Base-by-base conservation (phyloP, 1,140 invertebrate species). In the Drosophila truncata region DNA sequence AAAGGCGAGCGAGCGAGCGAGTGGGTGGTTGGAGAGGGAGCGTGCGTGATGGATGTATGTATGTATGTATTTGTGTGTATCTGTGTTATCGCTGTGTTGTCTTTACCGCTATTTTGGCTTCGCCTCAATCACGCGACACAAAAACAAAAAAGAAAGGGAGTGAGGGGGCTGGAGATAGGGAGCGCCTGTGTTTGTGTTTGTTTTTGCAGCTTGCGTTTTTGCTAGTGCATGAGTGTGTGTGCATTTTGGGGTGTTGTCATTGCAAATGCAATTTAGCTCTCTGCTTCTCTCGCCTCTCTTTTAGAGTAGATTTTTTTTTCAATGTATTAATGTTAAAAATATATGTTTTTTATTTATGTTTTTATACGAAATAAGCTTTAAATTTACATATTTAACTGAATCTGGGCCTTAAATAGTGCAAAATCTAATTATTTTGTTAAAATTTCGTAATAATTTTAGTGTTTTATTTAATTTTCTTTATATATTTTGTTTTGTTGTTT, bases 231-330 rank as follows among this genome's bases (percentile, higher is more conserved):
- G 66, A 41, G 69, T 60, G 46, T 39, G 66, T 71, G 69, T 72
- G 69, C 54, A 49, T 60, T 72, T 72, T 72, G 52, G 69, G 69
- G 69, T 72, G 69, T 72, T 72, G 69, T 72, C 69, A 72, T 72
- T 72, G 69, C 69, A 72, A 72, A 72, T 72, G 66, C 69, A 72
- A 72, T 55, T 37, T 37, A 23, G 20, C 52, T 37, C 52, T 54
- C 31, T 16, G 50, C 18, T 14, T 20, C 31, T 37, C 31, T 54
- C 8, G 50, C 31, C 6, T 16, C 20, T 35, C 20, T 37, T 11
- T 23, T 23, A 11, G 8, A 44, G 27, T 27, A 41, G 16, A 47
- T 57, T 35, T 31, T 16, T n/a, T 39, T 10, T n/a, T 18, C 2
- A 54, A 23, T 4, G 14, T 25, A 10, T 14, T 52, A 20, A 35